Percentiles rank a stretch among this genome's conserved stretches.
These are phyloP conservation scores for Corydoras sp. DNA, from an alignment of 2,113 vertebrate species.

Conservation along the genomic window DNA sequence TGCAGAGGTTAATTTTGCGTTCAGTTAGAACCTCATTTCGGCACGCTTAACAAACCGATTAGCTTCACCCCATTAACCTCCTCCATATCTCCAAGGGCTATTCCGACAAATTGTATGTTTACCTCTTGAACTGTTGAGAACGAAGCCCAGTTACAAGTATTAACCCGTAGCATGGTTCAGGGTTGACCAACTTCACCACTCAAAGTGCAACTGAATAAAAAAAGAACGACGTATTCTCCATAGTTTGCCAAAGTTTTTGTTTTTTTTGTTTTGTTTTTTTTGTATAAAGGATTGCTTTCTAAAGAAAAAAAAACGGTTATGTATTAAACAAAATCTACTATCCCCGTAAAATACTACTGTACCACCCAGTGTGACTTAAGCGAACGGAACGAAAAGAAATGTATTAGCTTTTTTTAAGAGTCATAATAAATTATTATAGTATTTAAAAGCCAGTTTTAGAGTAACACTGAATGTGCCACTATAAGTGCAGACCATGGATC, in stretches of 20 bases:
- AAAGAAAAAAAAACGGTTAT: slow-evolving; percentile 55
- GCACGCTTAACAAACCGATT: slow-evolving; percentile 31
- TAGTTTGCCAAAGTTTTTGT: slow-evolving; percentile 67
- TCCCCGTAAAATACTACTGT: slow-evolving; percentile 52
- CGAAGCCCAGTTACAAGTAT: slow-evolving; percentile 55
- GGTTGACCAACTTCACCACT: slow-evolving; percentile 54
- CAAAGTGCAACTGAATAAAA: slow-evolving; percentile 38
- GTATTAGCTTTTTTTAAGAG: slow-evolving; percentile 63
- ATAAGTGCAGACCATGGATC: slow-evolving; percentile 76
- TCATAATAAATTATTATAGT: slow-evolving; percentile 58
- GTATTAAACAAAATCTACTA: slow-evolving; percentile 57
- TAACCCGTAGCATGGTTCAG: slow-evolving; percentile 61
- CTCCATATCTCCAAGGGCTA: slow-evolving; percentile 64
- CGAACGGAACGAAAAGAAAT: slow-evolving; percentile 58
- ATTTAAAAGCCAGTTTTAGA: slow-evolving; percentile 73
- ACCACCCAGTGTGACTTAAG: slow-evolving; percentile 58
- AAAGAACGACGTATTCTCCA: slow-evolving; percentile 40
- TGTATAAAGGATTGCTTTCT: slow-evolving; percentile 13
- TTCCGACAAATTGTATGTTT: slow-evolving; percentile 62
- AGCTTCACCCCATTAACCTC: slow-evolving; percentile 44
- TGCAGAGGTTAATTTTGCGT: slow-evolving; percentile 23
- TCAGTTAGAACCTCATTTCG: slow-evolving; percentile 28
- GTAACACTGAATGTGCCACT: slow-evolving; percentile 81
- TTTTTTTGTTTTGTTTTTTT: slow-evolving; percentile 32
- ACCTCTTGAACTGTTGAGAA: slow-evolving; percentile 53